A percentile compares a stretch with the other conserved stretches of the same genome.
Conservation (phyloP, 2,113 vertebrate genomes). For the Dicaeum eximium region DNA sequence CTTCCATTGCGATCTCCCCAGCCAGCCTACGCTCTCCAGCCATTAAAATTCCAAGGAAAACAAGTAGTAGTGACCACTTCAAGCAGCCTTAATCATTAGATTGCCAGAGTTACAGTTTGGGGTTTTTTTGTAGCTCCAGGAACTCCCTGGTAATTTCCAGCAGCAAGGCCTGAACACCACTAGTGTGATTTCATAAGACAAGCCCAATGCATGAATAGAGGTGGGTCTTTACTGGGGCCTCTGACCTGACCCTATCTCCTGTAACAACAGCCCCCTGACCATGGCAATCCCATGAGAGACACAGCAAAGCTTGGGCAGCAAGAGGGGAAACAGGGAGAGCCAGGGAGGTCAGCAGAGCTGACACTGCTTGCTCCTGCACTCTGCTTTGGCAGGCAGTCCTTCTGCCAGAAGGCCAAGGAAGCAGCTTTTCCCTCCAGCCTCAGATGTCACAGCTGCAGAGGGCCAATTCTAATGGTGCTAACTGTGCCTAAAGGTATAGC, state of each 20-base stretch:
- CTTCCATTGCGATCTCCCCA: not conserved
- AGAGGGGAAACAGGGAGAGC: not conserved
- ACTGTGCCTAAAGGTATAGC: not conserved
- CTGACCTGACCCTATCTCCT: fast-evolving
- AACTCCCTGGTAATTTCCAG: not conserved
- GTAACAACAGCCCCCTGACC: not conserved
- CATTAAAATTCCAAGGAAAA: not conserved
- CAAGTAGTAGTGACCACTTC: not conserved
- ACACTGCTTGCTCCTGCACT: fast-evolving
- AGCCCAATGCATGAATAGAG: not conserved
- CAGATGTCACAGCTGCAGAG: not conserved
- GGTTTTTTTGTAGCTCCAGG: not conserved
- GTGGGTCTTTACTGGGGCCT: not conserved
- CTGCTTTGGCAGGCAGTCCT: not conserved
- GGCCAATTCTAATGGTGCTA: not conserved
- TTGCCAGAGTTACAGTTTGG: not conserved
- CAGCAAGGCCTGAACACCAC: not conserved
- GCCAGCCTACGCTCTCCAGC: not conserved
- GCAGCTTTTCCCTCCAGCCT: not conserved
- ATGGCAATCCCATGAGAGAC: fast-evolving
- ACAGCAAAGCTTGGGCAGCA: not conserved
- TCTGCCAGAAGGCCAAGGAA: not conserved
- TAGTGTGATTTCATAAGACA: not conserved
- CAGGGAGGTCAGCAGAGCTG: not conserved
- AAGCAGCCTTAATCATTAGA: not conserved